Evolutionary conservation across 1,140 invertebrate genomes (phyloP).

Genomic region (Drosophila nasuta): DNA sequence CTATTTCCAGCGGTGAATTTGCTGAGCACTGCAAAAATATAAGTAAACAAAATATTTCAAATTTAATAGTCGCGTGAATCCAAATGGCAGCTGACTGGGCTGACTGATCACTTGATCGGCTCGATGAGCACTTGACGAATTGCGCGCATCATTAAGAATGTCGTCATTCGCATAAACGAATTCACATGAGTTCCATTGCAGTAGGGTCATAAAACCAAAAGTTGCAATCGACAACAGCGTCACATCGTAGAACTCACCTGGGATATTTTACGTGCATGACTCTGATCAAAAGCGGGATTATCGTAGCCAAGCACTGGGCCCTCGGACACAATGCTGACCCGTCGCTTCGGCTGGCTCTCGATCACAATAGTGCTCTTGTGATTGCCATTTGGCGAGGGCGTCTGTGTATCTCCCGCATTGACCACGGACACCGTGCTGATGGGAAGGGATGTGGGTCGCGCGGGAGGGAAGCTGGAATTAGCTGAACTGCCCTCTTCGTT

Average conservation of each 20-base stretch:
- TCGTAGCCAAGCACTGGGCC: conserved; percentile 64
- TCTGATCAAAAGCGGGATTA: conserved; percentile 79
- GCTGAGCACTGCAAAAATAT: conserved; percentile 60
- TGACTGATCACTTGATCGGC: conserved; percentile 2
- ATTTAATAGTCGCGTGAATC: conserved; percentile 27
- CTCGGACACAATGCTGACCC: conserved; percentile 82
- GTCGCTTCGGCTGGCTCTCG: conserved; percentile 78
- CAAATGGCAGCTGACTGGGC: background rate
- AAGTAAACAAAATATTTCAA: conserved; percentile 35
- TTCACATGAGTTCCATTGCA: conserved; percentile 1
- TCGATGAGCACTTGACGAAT: conserved; percentile 11
- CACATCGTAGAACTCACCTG: conserved; percentile 64
- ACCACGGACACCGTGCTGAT: conserved; percentile 40
- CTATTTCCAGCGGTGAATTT: conserved; percentile 77
- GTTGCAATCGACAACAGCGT: conserved; percentile 36
- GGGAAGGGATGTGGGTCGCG: conserved; percentile 30
- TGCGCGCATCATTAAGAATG: conserved; percentile 31
- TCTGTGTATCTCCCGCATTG: conserved; percentile 5
- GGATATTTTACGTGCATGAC: conserved; percentile 79
- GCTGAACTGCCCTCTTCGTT: conserved; percentile 29
- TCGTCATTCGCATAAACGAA: conserved; percentile 17
- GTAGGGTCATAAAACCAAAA: conserved; percentile 41
- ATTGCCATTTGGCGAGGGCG: conserved; percentile 42
- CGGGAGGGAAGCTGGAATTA: conserved; percentile 1
- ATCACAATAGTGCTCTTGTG: conserved; percentile 73